phyloP scores from a whole-genome alignment of 2,888 invertebrate species.

The Erebia ligea region DNA sequence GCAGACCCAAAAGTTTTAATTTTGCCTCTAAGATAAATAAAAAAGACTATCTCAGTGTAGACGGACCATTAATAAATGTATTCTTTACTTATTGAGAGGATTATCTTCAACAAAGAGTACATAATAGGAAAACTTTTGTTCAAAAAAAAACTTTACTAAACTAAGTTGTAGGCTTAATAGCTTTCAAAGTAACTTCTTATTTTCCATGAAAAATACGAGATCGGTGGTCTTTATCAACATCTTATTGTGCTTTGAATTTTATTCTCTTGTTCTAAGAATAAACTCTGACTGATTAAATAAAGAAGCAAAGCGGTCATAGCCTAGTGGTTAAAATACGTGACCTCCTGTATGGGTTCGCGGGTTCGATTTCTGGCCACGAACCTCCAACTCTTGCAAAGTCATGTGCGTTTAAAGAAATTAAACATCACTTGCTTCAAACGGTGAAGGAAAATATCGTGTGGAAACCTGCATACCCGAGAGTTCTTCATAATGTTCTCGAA shows the following conservation, averaged over 20 bases:
- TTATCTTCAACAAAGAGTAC: slow-evolving; percentile 42
- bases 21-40: neutral
- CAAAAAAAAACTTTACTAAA: slow-evolving; percentile 39
- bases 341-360: no score
- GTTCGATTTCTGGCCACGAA: no score
- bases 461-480: no score
- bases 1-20: neutral
- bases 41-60: slow-evolving; percentile 6
- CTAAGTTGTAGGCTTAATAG: slow-evolving; percentile 35
- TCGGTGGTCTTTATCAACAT: slow-evolving; percentile 15
- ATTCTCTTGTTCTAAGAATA: neutral
- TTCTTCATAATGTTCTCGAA: no score
- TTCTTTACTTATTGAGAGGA: slow-evolving; percentile 43
- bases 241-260: neutral
- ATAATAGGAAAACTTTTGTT: slow-evolving; percentile 42
- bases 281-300: no score
- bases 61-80: slow-evolving; percentile 27
- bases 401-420: no score
- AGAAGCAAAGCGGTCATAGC: no score
- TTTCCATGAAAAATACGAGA: slow-evolving; percentile 29
- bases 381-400: no score
- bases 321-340: no score
- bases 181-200: slow-evolving; percentile 34
- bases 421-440: no score
- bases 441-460: no score